Conservation (phyloP, 2,797 vertebrate genomes). For the Dermochelys coriacea region DNA sequence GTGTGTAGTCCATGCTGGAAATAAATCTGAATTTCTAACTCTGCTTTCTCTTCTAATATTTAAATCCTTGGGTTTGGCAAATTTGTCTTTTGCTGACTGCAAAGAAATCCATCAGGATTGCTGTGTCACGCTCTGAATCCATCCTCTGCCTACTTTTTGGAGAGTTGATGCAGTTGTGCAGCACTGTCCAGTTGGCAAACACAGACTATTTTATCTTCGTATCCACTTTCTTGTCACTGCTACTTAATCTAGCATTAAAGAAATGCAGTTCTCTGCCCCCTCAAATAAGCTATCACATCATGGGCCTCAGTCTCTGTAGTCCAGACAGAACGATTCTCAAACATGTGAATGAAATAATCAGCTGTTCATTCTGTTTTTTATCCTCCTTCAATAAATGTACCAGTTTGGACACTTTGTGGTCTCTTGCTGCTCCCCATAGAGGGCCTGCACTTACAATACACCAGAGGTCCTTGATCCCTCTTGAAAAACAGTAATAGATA, state of each 20-base stretch:
- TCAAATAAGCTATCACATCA: neutral
- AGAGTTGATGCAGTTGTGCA: neutral
- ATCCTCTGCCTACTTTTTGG: neutral
- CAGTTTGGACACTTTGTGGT: fast-evolving
- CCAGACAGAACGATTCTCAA: neutral
- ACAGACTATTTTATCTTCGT: neutral
- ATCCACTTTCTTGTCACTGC: neutral
- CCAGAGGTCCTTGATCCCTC: neutral
- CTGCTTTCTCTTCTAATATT: neutral
- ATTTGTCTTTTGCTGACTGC: neutral
- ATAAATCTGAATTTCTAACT: neutral
- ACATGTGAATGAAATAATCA: neutral
- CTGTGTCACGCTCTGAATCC: neutral
- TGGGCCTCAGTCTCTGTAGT: neutral
- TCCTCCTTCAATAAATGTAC: neutral
- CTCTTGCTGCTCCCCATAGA: neutral
- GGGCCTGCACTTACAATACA: neutral
- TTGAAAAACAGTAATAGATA: neutral
- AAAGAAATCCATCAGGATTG: neutral
- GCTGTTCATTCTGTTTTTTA: neutral
- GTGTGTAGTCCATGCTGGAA: neutral
- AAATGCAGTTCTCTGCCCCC: neutral
- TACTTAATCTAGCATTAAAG: neutral
- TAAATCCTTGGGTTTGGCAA: neutral
- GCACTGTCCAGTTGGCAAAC: neutral